Percentiles rank a stretch among this genome's conserved stretches.
Evolutionary conservation across 1,140 invertebrate species (phyloP).

Genomic region (Sinella curviseta): DNA sequence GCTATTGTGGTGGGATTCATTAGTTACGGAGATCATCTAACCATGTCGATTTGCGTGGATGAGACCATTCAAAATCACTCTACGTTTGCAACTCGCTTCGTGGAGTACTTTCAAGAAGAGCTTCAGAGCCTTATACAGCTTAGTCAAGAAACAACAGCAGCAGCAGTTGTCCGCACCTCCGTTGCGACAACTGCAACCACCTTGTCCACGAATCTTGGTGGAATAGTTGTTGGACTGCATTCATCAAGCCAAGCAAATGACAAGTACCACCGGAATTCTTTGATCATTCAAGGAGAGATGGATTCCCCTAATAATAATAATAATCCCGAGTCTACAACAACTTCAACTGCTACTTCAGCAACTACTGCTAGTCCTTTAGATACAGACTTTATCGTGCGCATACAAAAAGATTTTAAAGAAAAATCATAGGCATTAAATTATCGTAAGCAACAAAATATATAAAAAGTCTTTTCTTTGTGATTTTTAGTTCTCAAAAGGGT

Average conservation of each 20-base stretch:
- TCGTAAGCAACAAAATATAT: too few relatives aligned
- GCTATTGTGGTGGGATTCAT: conserved; percentile 36
- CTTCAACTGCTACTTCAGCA: neutral
- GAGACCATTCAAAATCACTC: conserved; percentile 17
- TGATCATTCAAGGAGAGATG: neutral
- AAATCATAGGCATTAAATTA: neutral
- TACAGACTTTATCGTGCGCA: neutral
- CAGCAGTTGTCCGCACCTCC: neutral
- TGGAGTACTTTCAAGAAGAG: conserved; percentile 25
- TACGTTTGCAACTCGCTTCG: conserved; percentile 17
- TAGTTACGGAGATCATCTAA: conserved; percentile 37
- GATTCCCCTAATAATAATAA: neutral
- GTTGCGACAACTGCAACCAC: neutral
- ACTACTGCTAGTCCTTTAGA: neutral
- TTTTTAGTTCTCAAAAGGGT: too few relatives aligned
- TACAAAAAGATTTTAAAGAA: neutral
- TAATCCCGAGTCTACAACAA: neutral
- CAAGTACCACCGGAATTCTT: neutral
- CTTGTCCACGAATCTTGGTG: neutral
- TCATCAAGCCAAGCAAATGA: too few relatives aligned
- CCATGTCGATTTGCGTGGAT: conserved; percentile 36
- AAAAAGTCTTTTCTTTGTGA: too few relatives aligned
- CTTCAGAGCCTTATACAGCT: neutral
- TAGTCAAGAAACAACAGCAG: neutral
- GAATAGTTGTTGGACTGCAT: neutral